phyloP scores from a whole-genome alignment of 2,797 vertebrate genomes.

The Alectoris magna region DNA sequence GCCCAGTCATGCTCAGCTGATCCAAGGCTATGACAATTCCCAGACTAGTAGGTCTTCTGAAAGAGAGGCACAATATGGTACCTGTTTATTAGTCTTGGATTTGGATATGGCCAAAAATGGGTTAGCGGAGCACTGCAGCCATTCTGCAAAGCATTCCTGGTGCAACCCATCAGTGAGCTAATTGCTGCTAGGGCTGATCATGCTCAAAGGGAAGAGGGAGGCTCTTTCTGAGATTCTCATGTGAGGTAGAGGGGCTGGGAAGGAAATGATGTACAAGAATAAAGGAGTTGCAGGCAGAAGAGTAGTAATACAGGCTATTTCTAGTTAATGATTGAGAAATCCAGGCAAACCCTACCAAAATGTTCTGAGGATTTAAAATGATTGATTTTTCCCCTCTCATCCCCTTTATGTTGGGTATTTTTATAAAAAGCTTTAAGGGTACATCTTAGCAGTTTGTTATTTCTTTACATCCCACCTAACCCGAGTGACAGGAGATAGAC shows the following conservation, averaged over 20 bases:
- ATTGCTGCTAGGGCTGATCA: too few relatives aligned
- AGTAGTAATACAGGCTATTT: not conserved
- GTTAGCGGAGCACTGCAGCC: not conserved
- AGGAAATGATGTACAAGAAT: not conserved
- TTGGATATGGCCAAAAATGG: not conserved
- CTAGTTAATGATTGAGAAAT: not conserved
- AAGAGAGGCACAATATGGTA: not conserved
- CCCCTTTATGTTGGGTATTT: not conserved
- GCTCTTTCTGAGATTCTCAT: not conserved
- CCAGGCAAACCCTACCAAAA: not conserved
- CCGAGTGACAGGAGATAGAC: not conserved
- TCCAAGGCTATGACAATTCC: not conserved
- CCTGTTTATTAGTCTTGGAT: not conserved
- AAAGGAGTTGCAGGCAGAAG: not conserved
- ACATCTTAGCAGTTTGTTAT: not conserved
- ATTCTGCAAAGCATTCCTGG: not conserved
- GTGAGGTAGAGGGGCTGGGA: not conserved
- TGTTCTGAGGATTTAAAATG: not conserved
- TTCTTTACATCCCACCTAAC: not conserved
- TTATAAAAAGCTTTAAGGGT: not conserved
- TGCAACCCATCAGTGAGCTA: not conserved
- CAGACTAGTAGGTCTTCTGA: not conserved
- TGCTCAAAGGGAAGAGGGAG: rapidly evolving
- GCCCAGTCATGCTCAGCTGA: not conserved
- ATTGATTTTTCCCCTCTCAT: not conserved